Percentiles rank a stretch among this genome's conserved stretches.
Evolutionary conservation across 2,888 invertebrate genomes (phyloP).

Genomic region (Drosophila gaucha): DNA sequence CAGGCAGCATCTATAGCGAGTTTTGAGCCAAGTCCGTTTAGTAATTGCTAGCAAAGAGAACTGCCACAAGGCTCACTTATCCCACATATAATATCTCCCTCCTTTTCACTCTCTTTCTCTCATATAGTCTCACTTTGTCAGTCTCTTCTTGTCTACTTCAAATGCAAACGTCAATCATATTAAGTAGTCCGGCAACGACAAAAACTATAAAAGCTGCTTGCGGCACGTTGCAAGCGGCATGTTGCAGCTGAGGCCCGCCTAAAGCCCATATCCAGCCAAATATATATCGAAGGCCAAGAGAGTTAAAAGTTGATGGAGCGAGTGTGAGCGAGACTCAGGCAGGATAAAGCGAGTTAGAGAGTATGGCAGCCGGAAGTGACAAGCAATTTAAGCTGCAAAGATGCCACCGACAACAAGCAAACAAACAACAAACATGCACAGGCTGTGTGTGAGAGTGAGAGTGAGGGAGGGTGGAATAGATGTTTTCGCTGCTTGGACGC

Average conservation of each 20-base stretch:
- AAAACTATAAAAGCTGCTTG: conserved; percentile 6
- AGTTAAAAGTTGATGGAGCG: conserved; percentile 9
- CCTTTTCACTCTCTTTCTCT: not conserved
- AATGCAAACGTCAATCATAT: conserved; percentile 52
- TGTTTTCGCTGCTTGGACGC: no score
- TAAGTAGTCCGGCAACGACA: conserved; percentile 29
- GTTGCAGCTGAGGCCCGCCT: conserved; percentile 7
- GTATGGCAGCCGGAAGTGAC: conserved; percentile 52
- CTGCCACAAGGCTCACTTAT: conserved; percentile 41
- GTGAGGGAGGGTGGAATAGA: not conserved
- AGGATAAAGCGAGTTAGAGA: not conserved
- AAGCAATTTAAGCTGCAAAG: conserved; percentile 59
- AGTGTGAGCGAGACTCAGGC: not conserved
- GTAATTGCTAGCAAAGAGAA: conserved; percentile 40
- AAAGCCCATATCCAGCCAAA: conserved; percentile 15
- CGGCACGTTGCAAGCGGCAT: conserved; percentile 15
- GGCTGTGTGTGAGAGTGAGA: not conserved
- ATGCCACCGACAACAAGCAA: conserved; percentile 14
- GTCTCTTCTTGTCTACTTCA: not conserved
- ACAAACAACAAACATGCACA: conserved; percentile 11
- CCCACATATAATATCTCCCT: not conserved
- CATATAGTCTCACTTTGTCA: not conserved
- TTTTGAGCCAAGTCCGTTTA: conserved; percentile 47
- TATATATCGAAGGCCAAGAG: conserved; percentile 45
- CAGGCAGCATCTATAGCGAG: conserved; percentile 48